Evolutionary conservation across 2,113 vertebrate species (phyloP).

Genomic region (Xyliphius kryptos): DNA sequence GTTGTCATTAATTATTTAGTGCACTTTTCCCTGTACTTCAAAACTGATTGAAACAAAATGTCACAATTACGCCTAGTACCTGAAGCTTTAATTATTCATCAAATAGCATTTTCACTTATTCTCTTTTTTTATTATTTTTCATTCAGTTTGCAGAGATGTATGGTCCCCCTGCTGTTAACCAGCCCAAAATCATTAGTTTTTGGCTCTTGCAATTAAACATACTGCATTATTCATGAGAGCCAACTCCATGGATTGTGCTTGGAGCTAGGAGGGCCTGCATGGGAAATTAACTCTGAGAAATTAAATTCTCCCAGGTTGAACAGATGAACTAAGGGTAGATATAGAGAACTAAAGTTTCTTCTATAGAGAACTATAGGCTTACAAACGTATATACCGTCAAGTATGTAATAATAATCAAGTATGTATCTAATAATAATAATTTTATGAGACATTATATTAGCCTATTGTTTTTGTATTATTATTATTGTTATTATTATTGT

Average conservation of each 20-base stretch:
- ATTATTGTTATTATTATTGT: no score
- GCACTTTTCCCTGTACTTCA: slow-evolving; percentile 65
- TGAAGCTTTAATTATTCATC: slow-evolving; percentile 74
- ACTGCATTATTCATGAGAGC: slow-evolving; percentile 74
- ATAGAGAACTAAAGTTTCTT: no score
- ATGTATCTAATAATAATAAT: no score
- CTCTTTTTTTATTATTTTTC: no score
- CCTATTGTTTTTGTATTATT: no score
- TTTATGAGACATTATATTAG: no score
- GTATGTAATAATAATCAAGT: no score
- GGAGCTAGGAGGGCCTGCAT: slow-evolving; percentile 63
- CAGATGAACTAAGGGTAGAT: slow-evolving; percentile 60
- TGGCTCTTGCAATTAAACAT: slow-evolving; percentile 77
- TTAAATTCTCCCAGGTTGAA: slow-evolving; percentile 62
- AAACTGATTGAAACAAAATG: slow-evolving; percentile 78
- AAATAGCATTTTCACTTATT: no score
- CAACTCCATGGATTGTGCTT: slow-evolving; percentile 59
- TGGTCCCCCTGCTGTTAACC: no score
- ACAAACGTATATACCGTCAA: no score
- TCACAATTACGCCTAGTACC: slow-evolving; percentile 74
- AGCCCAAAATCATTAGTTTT: slow-evolving; percentile 79
- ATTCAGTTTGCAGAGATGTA: no score
- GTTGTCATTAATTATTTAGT: slow-evolving; percentile 58
- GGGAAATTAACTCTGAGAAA: slow-evolving; percentile 71
- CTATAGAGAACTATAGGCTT: no score